A percentile compares a stretch with the other conserved stretches of the same genome.
Evolutionary conservation across 2,113 vertebrate species (phyloP).

Genomic region (Delphinus delphis): DNA sequence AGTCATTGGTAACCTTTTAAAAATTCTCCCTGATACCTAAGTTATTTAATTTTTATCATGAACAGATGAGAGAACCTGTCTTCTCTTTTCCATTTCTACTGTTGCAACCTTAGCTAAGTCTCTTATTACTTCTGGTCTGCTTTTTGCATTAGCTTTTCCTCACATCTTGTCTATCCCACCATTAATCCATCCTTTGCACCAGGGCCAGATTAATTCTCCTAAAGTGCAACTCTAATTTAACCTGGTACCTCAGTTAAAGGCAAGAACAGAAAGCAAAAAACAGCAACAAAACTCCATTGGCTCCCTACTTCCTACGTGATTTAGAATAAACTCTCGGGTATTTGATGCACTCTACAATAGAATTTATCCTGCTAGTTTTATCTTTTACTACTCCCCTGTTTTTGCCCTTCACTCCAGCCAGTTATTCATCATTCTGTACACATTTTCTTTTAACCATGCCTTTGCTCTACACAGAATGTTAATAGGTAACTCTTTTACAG

Average conservation of each 20-base stretch:
- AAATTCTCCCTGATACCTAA: not conserved
- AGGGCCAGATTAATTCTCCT: not conserved
- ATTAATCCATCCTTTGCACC: not conserved
- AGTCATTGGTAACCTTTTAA: not conserved
- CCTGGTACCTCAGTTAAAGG: not conserved
- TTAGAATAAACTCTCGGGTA: not conserved
- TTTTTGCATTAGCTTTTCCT: not conserved
- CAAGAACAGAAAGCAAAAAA: not conserved
- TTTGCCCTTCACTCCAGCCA: not conserved
- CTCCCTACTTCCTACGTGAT: not conserved
- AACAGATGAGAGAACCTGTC: not conserved
- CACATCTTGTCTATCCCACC: not conserved
- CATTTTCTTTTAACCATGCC: slow-evolving; percentile 4
- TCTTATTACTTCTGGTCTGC: not conserved
- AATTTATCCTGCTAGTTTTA: not conserved
- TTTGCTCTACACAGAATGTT: not conserved
- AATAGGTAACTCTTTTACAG: not conserved
- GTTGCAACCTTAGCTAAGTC: not conserved
- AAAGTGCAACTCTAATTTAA: not conserved
- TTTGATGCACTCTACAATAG: not conserved
- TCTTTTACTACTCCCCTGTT: not conserved
- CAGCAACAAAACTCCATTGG: not conserved
- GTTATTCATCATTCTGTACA: not conserved
- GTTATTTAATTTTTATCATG: slow-evolving; percentile 16
- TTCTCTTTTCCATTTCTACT: not conserved